Conservation (phyloP, 2,113 vertebrate species). For the Macheiramphus alcinus region DNA sequence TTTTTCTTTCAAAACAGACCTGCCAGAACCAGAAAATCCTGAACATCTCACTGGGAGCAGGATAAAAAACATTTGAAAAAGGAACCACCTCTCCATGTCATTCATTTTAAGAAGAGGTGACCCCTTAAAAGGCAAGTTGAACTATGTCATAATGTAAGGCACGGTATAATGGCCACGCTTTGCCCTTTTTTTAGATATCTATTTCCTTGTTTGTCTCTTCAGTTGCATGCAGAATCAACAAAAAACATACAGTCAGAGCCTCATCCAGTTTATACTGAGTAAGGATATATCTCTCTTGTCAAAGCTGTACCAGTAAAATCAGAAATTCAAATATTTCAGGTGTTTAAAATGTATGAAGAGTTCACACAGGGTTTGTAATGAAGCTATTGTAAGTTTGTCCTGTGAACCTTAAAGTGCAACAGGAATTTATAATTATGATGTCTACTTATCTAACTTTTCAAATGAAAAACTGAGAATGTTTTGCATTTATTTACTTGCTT, state of each 20-base stretch:
- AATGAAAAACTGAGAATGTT: not conserved
- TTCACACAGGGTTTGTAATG: not conserved
- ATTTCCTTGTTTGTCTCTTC: not conserved
- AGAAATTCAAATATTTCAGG: constrained; percentile 1
- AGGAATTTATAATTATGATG: not conserved
- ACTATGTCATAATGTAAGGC: not conserved
- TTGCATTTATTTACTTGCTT: not conserved
- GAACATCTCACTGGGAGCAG: not conserved
- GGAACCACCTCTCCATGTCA: not conserved
- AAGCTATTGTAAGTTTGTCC: not conserved
- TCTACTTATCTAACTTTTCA: not conserved
- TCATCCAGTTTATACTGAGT: not conserved
- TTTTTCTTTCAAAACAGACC: not conserved
- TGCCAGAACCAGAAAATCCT: not conserved
- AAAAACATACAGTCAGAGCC: not conserved
- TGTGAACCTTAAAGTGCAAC: not conserved
- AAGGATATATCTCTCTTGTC: not conserved
- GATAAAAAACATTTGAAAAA: not conserved
- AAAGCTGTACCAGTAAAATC: not conserved
- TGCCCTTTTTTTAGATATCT: not conserved
- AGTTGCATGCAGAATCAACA: not conserved
- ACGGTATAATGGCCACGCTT: not conserved
- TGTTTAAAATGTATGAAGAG: constrained; percentile 1
- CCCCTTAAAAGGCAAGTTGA: not conserved
- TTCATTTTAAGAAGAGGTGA: not conserved